phyloP scores from a whole-genome alignment of 2,113 vertebrate species.

The Rynchops niger region DNA sequence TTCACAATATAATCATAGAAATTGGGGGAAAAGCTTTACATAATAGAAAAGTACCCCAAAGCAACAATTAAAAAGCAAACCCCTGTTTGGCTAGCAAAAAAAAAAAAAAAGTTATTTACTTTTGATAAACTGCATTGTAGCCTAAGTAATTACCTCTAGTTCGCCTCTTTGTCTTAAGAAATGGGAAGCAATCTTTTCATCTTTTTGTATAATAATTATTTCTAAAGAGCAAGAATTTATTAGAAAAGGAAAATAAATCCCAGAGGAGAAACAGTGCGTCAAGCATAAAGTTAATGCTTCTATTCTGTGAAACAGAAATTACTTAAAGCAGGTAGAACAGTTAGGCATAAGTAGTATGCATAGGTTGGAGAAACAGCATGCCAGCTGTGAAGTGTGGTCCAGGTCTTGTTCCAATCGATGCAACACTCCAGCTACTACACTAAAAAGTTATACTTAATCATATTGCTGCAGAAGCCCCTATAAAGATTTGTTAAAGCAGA shows the following conservation, averaged over 20 bases:
- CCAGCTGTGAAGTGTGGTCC: not conserved
- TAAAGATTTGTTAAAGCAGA: not conserved
- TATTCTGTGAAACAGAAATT: not conserved
- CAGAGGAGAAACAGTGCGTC: not conserved
- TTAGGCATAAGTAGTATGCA: not conserved
- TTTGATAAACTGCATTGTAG: not conserved
- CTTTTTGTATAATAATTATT: not conserved
- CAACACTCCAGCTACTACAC: not conserved
- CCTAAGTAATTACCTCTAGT: conserved; percentile 2
- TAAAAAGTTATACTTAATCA: not conserved
- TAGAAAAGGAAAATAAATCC: conserved; percentile 10
- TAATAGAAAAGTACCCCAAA: conserved; percentile 3
- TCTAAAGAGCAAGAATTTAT: not conserved
- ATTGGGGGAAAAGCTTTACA: not conserved
- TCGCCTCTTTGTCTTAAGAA: conserved; percentile 27
- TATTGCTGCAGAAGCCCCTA: not conserved
- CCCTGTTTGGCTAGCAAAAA: not conserved
- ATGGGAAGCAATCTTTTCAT: not conserved
- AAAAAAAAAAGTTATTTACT: not conserved
- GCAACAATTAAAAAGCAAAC: conserved; percentile 1
- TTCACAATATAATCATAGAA: not conserved
- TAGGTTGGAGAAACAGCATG: not conserved
- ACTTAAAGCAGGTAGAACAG: not conserved
- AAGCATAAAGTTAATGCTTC: not conserved
- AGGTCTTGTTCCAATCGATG: not conserved